These are phyloP conservation scores for Drosophila leonis DNA, from an alignment of 2,888 invertebrate genomes.

Conservation along the genomic window DNA sequence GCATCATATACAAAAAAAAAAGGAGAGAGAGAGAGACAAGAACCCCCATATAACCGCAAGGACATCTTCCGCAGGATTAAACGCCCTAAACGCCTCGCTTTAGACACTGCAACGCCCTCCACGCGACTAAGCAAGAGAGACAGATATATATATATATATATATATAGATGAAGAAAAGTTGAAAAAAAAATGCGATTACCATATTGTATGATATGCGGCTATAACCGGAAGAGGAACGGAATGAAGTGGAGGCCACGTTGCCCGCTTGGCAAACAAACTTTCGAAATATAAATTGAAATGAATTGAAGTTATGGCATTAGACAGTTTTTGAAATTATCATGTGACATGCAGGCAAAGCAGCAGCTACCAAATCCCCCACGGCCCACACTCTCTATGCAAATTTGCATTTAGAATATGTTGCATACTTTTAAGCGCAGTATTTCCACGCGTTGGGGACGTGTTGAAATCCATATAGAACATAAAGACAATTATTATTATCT, in stretches of 20 bases:
- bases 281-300: slow-evolving; percentile 77
- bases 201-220: slow-evolving; percentile 73
- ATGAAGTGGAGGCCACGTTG: slow-evolving; percentile 27
- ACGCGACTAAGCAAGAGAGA: slow-evolving; percentile 27
- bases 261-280: slow-evolving; percentile 61
- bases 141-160: not conserved
- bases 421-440: slow-evolving; percentile 48
- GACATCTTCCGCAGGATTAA: slow-evolving; percentile 82
- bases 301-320: slow-evolving; percentile 81
- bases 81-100: slow-evolving; percentile 80
- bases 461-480: not conserved
- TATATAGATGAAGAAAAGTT: slow-evolving; percentile 7
- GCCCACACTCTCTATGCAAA: slow-evolving; percentile 50
- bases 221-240: slow-evolving; percentile 54
- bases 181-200: slow-evolving; percentile 62
- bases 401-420: slow-evolving; percentile 81
- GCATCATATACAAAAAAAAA: slow-evolving; percentile 59
- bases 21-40: slow-evolving; percentile 15
- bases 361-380: not conserved
- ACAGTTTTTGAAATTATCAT: slow-evolving; percentile 78
- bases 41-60: slow-evolving; percentile 70
- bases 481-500: not conserved
- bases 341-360: slow-evolving; percentile 74
- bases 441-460: not conserved
- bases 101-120: slow-evolving; percentile 76